Base-by-base conservation (phyloP, 2,113 vertebrate species). In the Hyaena hyaena region DNA sequence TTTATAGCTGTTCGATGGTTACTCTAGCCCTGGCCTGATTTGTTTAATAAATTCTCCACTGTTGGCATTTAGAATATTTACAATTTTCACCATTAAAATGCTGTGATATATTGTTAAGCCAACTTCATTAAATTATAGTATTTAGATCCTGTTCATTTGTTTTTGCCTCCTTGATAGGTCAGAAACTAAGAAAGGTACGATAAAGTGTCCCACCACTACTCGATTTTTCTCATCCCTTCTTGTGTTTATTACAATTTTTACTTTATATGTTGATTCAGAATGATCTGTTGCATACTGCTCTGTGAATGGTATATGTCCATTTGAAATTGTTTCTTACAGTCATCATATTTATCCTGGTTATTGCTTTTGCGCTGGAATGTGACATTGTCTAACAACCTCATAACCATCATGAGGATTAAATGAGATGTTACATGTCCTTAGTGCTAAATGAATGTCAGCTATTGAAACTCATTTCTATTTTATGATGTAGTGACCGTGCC, bases 241-340 rank as follows among this genome's bases (percentile, higher is more conserved):
- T 92, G 16, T 39, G 33, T n/a, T 97, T 95, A 90, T 96, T 95
- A 90, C 63, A 90, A 77, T 61, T 94, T 95, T 79, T 82, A 48
- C 55, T 65, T 90, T 48, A 73, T 50, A 69, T 73, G 31, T 84
- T 84, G 7, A 92, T 66, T 90, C n/a, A 92, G 14, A 84, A 74
- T 69, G 85, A 53, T 87, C 94, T 79, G n/a, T 17, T 83, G 28
- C 26, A 89, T 73, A 92, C 7, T n/a, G n/a, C n/a, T 55, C 4
- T 31, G 73, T 73, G 71, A 86, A 73, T 86, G 63, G 17, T 79
- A 33, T 35, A 61, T 63, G 39, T 39, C 88, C 39, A 95, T 58
- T 94, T 90, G 15, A 96, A 93, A 96, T 69, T 4, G 0, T 86
- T 48, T 92, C 48, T 89, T 69, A 82, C 8, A 81, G 5, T 69